phyloP scores from a whole-genome alignment of 2,113 vertebrate genomes.

The Andinoacara biseriatus region DNA sequence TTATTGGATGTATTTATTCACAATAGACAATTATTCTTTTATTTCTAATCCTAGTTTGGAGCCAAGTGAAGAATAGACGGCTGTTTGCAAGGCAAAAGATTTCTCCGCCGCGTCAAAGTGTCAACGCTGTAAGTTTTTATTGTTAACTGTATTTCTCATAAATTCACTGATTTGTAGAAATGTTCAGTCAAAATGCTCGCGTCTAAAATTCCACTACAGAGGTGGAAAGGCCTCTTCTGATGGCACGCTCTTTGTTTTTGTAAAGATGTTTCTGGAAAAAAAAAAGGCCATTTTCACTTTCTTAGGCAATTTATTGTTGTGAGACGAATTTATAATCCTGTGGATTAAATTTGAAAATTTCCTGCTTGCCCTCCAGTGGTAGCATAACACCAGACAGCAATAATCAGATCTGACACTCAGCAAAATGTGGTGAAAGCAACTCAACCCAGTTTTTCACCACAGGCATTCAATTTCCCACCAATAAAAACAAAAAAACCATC shows the following conservation, averaged over 20 bases:
- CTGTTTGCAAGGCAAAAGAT: conserved; percentile 75
- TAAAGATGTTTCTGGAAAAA: too few relatives aligned
- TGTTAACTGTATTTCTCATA: neutral
- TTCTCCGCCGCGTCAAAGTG: conserved; percentile 40
- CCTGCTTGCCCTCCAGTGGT: neutral
- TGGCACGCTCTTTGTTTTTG: neutral
- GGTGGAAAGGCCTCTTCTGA: neutral
- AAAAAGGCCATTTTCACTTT: neutral
- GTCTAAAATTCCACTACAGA: neutral
- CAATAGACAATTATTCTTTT: neutral
- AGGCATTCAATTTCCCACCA: neutral
- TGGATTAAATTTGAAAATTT: neutral
- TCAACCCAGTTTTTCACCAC: neutral
- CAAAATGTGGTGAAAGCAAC: neutral
- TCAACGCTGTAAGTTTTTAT: conserved; percentile 53
- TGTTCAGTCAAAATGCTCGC: neutral
- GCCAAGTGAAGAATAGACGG: conserved; percentile 59
- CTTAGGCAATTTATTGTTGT: neutral
- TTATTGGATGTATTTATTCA: neutral
- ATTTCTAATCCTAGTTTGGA: conserved; percentile 47
- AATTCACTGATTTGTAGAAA: neutral
- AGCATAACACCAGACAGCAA: neutral
- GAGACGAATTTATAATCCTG: neutral
- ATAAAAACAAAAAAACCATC: neutral
- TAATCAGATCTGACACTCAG: neutral